Percentiles rank a stretch among this genome's conserved stretches.
Evolutionary conservation across 2,888 invertebrate genomes (phyloP).

Genomic region (Iselma pallidipennis): DNA sequence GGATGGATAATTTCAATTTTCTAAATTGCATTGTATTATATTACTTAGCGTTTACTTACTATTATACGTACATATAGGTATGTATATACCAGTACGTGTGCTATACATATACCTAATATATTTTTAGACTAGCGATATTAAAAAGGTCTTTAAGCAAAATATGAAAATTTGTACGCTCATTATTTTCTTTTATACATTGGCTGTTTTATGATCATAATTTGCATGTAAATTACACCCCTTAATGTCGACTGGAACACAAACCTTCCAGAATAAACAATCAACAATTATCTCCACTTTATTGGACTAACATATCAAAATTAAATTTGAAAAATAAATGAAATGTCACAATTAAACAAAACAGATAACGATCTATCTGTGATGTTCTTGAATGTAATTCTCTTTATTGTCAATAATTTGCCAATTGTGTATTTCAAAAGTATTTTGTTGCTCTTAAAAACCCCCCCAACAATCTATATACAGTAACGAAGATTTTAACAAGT

Average conservation of each 20-base stretch:
- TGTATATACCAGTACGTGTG: too few relatives aligned
- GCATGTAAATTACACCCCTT: slow-evolving; percentile 21
- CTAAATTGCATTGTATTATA: neutral
- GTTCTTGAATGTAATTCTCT: too few relatives aligned
- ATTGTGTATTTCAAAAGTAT: too few relatives aligned
- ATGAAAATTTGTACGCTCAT: slow-evolving; percentile 16
- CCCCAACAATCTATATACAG: neutral
- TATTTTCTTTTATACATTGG: slow-evolving; percentile 17
- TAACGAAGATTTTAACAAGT: slow-evolving; percentile 17
- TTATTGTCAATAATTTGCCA: too few relatives aligned
- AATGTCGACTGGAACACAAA: slow-evolving; percentile 11
- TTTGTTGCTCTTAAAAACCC: too few relatives aligned
- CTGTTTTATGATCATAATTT: slow-evolving; percentile 22
- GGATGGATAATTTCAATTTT: neutral
- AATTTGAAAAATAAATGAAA: neutral
- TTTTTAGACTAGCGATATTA: neutral
- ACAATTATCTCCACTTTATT: neutral
- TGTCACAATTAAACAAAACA: too few relatives aligned
- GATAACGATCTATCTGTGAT: too few relatives aligned
- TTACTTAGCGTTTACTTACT: too few relatives aligned
- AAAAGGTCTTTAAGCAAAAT: slow-evolving; percentile 6
- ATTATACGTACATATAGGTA: too few relatives aligned
- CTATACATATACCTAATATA: too few relatives aligned
- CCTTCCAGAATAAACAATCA: slow-evolving; percentile 12
- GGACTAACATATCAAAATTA: neutral